phyloP scores from a whole-genome alignment of 2,888 invertebrate genomes.

The Hedya salicella region DNA sequence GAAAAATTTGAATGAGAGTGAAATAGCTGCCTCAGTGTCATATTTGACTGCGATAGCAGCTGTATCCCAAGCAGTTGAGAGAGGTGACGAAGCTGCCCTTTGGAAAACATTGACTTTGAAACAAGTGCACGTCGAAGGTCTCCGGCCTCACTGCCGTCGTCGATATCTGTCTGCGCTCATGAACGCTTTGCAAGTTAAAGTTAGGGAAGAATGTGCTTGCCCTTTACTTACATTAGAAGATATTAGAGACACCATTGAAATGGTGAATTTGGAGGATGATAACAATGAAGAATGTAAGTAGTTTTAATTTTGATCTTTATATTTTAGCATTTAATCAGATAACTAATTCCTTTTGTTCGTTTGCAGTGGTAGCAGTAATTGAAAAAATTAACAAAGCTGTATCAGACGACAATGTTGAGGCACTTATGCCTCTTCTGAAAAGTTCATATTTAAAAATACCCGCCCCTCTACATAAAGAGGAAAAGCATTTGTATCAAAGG shows the following conservation, averaged over 20 bases:
- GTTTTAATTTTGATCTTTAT: conserved; percentile 7
- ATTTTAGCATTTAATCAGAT: not conserved
- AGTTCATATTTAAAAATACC: conserved; percentile 76
- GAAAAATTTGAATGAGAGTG: conserved; percentile 85
- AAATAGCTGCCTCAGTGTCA: conserved; percentile 86
- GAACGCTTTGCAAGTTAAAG: conserved; percentile 79
- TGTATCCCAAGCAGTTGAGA: conserved; percentile 87
- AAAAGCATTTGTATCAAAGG: conserved; percentile 81
- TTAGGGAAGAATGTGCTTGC: conserved; percentile 76
- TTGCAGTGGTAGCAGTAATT: conserved; percentile 84
- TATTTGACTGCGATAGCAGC: conserved; percentile 86
- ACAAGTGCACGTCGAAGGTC: conserved; percentile 78
- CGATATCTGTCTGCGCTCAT: conserved; percentile 82
- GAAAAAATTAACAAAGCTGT: conserved; percentile 86
- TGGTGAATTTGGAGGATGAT: conserved; percentile 87
- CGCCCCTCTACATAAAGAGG: conserved; percentile 72
- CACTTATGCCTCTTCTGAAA: conserved; percentile 78
- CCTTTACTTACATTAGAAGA: conserved; percentile 87
- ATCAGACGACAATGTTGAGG: conserved; percentile 77
- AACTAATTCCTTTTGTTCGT: conserved; percentile 28
- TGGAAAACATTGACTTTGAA: conserved; percentile 81
- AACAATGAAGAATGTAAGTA: conserved; percentile 83
- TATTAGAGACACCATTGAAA: conserved; percentile 87
- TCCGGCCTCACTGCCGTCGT: conserved; percentile 82
- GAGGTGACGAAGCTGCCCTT: conserved; percentile 84